Percentiles rank a stretch among this genome's conserved stretches.
Evolutionary conservation across 2,888 invertebrate genomes (phyloP).

Genomic region (Gisinianus flammeolus): DNA sequence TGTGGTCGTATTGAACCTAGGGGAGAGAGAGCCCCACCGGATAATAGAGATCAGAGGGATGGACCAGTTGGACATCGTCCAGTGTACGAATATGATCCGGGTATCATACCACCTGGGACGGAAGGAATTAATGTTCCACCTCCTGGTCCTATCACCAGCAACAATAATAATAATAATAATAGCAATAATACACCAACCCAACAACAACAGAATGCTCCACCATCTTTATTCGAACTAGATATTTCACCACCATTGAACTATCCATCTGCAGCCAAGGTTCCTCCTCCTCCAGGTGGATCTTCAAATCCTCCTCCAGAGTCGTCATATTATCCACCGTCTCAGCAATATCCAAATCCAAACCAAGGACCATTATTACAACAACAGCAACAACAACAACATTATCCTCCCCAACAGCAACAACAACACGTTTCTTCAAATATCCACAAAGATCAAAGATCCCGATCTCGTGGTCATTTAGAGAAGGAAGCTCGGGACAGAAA

Average conservation of each 20-base stretch:
- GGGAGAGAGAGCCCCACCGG: background rate
- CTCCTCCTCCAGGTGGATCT: background rate
- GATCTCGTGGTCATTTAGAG: constrained; percentile 35
- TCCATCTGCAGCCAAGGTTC: constrained; percentile 25
- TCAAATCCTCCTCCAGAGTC: background rate
- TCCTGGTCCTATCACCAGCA: too few relatives aligned
- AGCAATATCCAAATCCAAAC: background rate
- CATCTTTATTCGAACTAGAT: constrained; percentile 50
- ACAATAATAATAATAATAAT: background rate
- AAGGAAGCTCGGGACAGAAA: constrained; percentile 40
- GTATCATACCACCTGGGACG: constrained; percentile 51
- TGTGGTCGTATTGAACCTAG: background rate
- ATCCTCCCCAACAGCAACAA: background rate
- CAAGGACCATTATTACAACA: background rate
- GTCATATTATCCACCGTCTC: background rate
- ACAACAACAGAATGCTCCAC: too few relatives aligned
- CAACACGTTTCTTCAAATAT: constrained; percentile 58
- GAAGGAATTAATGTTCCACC: constrained; percentile 33
- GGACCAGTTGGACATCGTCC: constrained; percentile 14
- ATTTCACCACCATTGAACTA: constrained; percentile 34
- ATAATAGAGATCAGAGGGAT: background rate
- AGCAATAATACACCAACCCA: background rate
- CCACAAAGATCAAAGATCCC: constrained; percentile 61
- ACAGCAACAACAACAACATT: background rate
- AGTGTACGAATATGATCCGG: constrained; percentile 43